Conservation (phyloP, 2,797 vertebrate species). For the Sciurus vulgaris region DNA sequence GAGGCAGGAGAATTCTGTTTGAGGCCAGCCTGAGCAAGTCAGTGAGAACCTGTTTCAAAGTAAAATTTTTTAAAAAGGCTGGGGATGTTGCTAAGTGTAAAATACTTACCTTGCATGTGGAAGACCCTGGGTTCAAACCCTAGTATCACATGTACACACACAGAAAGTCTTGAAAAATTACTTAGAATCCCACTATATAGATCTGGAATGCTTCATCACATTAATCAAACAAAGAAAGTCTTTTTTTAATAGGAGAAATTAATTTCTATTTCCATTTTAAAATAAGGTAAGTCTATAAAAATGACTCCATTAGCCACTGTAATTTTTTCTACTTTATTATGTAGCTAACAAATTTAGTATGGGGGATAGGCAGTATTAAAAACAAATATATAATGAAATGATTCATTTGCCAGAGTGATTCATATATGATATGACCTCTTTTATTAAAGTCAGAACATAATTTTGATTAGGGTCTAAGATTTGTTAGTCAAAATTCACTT, state of each 20-base stretch:
- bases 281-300: slow-evolving; percentile 43
- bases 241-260: background rate
- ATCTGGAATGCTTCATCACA: slow-evolving; percentile 38
- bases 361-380: background rate
- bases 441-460: slow-evolving; percentile 35
- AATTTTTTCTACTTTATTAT: slow-evolving; percentile 17
- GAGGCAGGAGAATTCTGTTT: no score
- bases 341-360: slow-evolving; percentile 39
- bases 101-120: no score
- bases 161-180: slow-evolving; percentile 9
- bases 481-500: slow-evolving; percentile 10
- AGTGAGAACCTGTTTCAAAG: no score
- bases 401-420: slow-evolving; percentile 49
- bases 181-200: slow-evolving; percentile 23
- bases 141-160: no score
- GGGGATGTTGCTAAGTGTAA: no score
- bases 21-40: no score
- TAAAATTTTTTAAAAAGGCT: no score
- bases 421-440: background rate
- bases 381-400: background rate
- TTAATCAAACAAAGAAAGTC: slow-evolving; percentile 29
- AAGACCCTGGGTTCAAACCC: no score
- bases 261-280: slow-evolving; percentile 45
- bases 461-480: background rate
- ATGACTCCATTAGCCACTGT: background rate